Evolutionary conservation across 2,888 invertebrate species (phyloP).

Genomic region (Junonia oenone): DNA sequence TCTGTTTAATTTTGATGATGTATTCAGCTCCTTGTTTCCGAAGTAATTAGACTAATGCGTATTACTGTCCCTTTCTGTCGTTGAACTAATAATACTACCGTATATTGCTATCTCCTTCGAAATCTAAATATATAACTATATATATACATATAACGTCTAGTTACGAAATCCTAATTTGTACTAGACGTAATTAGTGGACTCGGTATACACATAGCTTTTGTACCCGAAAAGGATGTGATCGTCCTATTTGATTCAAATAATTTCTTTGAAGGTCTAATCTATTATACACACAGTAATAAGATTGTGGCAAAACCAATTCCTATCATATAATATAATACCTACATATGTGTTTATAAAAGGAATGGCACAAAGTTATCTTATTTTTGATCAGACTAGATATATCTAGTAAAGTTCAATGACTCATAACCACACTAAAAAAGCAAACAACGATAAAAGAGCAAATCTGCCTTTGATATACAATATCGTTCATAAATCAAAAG

Average conservation of each 20-base stretch:
- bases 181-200: too few species aligned
- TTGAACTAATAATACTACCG: not conserved
- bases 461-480: not conserved
- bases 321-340: too few species aligned
- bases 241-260: too few species aligned
- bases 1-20: not conserved
- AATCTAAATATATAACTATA: not conserved
- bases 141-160: not conserved
- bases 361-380: too few species aligned
- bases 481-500: not conserved
- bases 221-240: too few species aligned
- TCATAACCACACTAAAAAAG: not conserved
- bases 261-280: too few species aligned
- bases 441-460: not conserved
- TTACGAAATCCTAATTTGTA: not conserved
- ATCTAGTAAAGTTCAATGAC: too few species aligned
- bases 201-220: too few species aligned
- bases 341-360: too few species aligned
- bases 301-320: too few species aligned
- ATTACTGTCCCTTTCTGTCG: not conserved
- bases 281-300: too few species aligned
- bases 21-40: not conserved
- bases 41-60: not conserved
- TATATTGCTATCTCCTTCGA: not conserved
- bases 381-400: too few species aligned